phyloP scores from a whole-genome alignment of 1,140 invertebrate species.

The Amyelois transitella region DNA sequence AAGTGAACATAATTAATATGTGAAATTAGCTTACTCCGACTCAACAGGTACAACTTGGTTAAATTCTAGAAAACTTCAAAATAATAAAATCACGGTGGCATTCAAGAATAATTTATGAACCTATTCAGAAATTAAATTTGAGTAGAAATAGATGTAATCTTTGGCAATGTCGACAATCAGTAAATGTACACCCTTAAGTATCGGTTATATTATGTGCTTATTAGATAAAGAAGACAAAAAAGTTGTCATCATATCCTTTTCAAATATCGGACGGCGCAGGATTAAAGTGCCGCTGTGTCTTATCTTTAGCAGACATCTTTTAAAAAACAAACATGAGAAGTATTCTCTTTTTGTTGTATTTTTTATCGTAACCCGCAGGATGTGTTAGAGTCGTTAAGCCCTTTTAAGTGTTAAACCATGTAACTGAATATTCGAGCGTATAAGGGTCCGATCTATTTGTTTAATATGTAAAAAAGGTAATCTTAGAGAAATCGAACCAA shows the following conservation, averaged over 20 bases:
- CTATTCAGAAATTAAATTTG: neutral
- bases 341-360: slow-evolving; percentile 64
- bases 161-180: slow-evolving; percentile 3
- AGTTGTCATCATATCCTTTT: slow-evolving; percentile 72
- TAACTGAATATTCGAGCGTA: slow-evolving; percentile 71
- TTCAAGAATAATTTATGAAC: no score
- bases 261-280: slow-evolving; percentile 67
- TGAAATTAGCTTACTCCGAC: slow-evolving; percentile 4
- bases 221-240: slow-evolving; percentile 66
- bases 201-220: slow-evolving; percentile 51
- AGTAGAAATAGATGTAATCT: neutral
- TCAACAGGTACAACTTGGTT: slow-evolving; percentile 17
- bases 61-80: slow-evolving; percentile 4
- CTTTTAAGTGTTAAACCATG: slow-evolving; percentile 74
- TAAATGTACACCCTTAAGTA: slow-evolving; percentile 22
- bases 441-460: slow-evolving; percentile 70
- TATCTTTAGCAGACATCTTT: slow-evolving; percentile 71
- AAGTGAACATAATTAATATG: slow-evolving; percentile 2
- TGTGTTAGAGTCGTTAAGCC: slow-evolving; percentile 72
- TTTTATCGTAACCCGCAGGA: slow-evolving; percentile 72
- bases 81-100: no score
- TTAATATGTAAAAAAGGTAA: slow-evolving; percentile 67
- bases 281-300: slow-evolving; percentile 69
- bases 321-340: slow-evolving; percentile 70
- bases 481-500: slow-evolving; percentile 67